phyloP scores from a whole-genome alignment of 2,888 invertebrate species.

The Opisthograptis luteolata region DNA sequence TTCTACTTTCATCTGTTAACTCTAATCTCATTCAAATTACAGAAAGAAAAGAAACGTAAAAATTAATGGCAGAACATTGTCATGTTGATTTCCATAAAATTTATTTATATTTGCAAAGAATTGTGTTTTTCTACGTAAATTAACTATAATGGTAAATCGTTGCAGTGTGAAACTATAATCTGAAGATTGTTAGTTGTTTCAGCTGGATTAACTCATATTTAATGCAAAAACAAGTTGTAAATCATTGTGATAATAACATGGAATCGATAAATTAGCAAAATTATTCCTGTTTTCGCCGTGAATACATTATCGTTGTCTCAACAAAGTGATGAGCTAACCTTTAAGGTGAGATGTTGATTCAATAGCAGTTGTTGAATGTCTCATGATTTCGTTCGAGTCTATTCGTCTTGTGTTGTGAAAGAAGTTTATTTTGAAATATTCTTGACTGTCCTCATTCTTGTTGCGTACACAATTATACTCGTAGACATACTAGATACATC shows the following conservation, averaged over 20 bases:
- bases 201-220: background rate
- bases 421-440: conserved; percentile 16
- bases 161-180: background rate
- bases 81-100: conserved; percentile 1
- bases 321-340: conserved; percentile 72
- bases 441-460: too few relatives aligned
- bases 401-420: conserved; percentile 4
- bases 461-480: too few relatives aligned
- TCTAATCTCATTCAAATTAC: too few relatives aligned
- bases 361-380: conserved; percentile 17
- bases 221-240: conserved; percentile 12
- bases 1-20: too few relatives aligned
- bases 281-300: conserved; percentile 64
- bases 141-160: background rate
- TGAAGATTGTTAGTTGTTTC: background rate
- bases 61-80: background rate
- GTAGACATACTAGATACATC: too few relatives aligned
- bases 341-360: conserved; percentile 55
- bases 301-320: conserved; percentile 70
- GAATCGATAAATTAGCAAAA: conserved; percentile 74
- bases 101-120: background rate
- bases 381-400: background rate
- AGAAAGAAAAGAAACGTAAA: background rate
- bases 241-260: conserved; percentile 47
- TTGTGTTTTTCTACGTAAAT: too few relatives aligned